Base-by-base conservation (phyloP, 1,140 invertebrate species). In the Drosophila parvula region DNA sequence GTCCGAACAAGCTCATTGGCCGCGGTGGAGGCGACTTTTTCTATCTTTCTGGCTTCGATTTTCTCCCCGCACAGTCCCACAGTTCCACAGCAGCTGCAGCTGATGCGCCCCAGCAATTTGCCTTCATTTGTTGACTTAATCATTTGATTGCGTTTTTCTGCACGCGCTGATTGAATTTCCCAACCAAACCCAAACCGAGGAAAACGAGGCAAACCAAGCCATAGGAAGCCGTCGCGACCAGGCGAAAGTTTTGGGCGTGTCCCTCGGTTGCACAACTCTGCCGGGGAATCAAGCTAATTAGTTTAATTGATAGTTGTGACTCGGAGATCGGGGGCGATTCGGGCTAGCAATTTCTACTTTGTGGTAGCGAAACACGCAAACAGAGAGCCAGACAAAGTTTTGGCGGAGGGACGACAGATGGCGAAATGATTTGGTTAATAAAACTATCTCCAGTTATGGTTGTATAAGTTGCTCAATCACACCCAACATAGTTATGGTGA, bases 61-160 rank as follows among this genome's bases (percentile, higher is more conserved):
- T 47, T 57, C 22, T 18, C 34, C 22, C 22, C 22, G 22, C 22
- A 44, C 69, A 71, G 59, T 30, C 69, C 51, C 41, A 71, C 71
- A 41, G 67, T 59, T 43, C 50, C 8, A 30, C 36, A 16, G 10
- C 30, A 57, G 40, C 51, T 50, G 57, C 43, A 18, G 55, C 18
- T 45, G 51, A 34, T 45, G 63, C 70, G 64, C 79, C 82, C 76
- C 64, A 84, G 76, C 83, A 88, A 89, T 88, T 88, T 84, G 77
- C 69, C 77, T 78, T 89, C 84, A 81, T 89, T 88, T 88, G 79
- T 88, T 88, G 85, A 89, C 84, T 83, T 89, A 88, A 84, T 89
- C 84, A 88, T 89, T 88, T 84, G 84, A 89, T 88, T 88, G 80
- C 80, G 77, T 89, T 88, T 88, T 89, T 89, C 80, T 81, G 84